Evolutionary conservation across 2,888 invertebrate species (phyloP).

Genomic region (Patella ulyssiponensis): DNA sequence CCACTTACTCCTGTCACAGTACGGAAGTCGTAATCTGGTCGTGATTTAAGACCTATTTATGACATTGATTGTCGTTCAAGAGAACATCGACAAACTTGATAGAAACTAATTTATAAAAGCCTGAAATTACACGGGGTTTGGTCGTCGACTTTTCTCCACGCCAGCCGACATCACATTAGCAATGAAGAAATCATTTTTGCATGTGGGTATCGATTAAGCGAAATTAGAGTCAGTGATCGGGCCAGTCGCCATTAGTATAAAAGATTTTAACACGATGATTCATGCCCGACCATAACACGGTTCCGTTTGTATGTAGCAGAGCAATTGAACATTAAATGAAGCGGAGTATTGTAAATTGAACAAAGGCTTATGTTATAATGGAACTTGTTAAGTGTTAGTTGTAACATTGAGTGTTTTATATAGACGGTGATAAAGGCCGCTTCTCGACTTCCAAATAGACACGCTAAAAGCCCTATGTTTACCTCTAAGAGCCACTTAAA

Average conservation of each 20-base stretch:
- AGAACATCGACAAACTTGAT: constrained; percentile 5
- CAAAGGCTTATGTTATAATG: constrained; percentile 9
- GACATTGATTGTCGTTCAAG: constrained; percentile 12
- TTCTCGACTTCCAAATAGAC: constrained; percentile 7
- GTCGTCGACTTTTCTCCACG: background rate
- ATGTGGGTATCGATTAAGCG: too few relatives aligned
- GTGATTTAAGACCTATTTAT: constrained; percentile 3
- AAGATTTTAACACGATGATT: background rate
- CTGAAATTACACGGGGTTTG: background rate
- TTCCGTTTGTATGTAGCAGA: background rate
- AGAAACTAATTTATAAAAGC: constrained; percentile 8
- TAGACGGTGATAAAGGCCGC: constrained; percentile 1
- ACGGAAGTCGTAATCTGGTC: constrained; percentile 12
- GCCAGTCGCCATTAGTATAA: too few relatives aligned
- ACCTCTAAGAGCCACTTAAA: constrained; percentile 12
- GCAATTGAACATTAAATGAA: constrained; percentile 9
- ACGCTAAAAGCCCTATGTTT: constrained; percentile 9
- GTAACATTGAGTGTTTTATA: constrained; percentile 9
- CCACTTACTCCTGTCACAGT: constrained; percentile 1
- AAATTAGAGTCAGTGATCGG: too few relatives aligned
- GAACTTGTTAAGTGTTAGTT: background rate
- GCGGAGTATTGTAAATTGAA: constrained; percentile 3
- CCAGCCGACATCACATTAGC: too few relatives aligned
- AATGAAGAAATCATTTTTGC: too few relatives aligned
- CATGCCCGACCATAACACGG: background rate